Evolutionary conservation across 1,140 invertebrate genomes (phyloP).

Genomic region (Brachionus sp.): DNA sequence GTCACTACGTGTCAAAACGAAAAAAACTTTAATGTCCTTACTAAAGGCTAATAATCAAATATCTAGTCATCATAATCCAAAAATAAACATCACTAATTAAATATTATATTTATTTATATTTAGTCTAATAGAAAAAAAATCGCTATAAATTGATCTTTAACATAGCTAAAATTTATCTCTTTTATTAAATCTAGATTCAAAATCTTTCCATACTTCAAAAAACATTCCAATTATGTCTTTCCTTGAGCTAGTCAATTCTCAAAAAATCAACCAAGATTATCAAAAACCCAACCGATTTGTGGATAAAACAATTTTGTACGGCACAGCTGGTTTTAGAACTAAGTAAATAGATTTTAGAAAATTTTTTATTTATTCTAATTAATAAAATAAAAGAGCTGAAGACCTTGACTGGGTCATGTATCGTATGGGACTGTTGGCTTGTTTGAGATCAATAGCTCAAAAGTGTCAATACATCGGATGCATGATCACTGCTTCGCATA

Average conservation of each 20-base stretch:
- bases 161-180: neutral
- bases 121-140: neutral
- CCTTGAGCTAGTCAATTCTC: neutral
- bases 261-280: constrained; percentile 9
- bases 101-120: neutral
- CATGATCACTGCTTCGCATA: constrained; percentile 88
- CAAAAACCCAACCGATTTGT: neutral
- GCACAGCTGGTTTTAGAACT: constrained; percentile 46
- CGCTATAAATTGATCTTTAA: constrained; percentile 14
- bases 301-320: constrained; percentile 25
- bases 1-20: neutral
- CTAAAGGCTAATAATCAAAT: neutral
- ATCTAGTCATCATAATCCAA: neutral
- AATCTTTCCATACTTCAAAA: neutral
- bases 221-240: neutral
- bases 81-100: constrained; percentile 15
- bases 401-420: constrained; percentile 81
- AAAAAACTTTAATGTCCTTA: neutral
- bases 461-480: constrained; percentile 64
- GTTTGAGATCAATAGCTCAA: constrained; percentile 74
- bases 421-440: constrained; percentile 83
- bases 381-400: constrained; percentile 65
- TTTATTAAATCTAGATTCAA: neutral
- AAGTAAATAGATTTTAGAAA: neutral
- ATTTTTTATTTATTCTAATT: neutral